These are phyloP conservation scores for Sminthurinus aureus DNA, from an alignment of 2,888 invertebrate species.

Conservation along the genomic window DNA sequence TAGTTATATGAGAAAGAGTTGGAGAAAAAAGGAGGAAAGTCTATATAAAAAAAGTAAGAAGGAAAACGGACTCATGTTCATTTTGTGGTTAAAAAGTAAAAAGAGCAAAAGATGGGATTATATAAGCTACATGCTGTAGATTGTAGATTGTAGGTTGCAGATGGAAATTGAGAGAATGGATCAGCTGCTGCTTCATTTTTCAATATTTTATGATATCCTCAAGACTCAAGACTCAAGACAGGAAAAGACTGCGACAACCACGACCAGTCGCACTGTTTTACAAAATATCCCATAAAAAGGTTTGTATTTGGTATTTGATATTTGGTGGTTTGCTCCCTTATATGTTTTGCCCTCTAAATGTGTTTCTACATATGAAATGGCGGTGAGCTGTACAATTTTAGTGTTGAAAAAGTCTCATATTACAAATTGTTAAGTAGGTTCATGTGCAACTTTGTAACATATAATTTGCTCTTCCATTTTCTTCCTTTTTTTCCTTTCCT, in stretches of 20 bases:
- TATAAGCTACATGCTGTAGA: not conserved
- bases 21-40: not conserved
- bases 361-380: no score
- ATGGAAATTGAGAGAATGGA: no score
- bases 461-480: not conserved
- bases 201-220: not conserved
- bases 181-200: not conserved
- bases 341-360: no score
- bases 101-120: not conserved
- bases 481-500: not conserved
- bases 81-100: not conserved
- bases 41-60: not conserved
- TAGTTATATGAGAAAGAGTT: not conserved
- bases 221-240: not conserved
- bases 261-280: not conserved
- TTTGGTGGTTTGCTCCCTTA: no score
- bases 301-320: not conserved
- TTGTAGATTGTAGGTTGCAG: no score
- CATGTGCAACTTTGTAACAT: not conserved
- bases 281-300: not conserved
- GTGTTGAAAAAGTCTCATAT: no score
- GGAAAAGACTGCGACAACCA: not conserved
- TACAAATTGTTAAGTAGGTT: no score
- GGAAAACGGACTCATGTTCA: not conserved
- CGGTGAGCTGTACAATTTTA: no score